Evolutionary conservation across 1,140 invertebrate species (phyloP).

Genomic region (Achatina immaculata): DNA sequence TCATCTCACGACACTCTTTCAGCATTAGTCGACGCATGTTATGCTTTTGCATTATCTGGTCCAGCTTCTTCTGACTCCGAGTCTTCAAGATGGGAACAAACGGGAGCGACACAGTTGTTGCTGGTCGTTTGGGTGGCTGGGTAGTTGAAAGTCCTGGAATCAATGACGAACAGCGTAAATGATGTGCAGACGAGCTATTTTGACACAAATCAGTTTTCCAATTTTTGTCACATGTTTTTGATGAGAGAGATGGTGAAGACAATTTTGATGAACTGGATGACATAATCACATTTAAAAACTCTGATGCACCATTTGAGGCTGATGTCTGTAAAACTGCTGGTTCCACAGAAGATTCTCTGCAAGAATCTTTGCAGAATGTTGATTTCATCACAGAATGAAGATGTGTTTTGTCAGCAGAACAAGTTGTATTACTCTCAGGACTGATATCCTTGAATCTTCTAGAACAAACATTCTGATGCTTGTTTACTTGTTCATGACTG

Average conservation of each 20-base stretch:
- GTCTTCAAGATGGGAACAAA: constrained; percentile 31
- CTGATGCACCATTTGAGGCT: background rate
- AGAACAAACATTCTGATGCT: constrained; percentile 24
- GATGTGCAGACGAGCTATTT: background rate
- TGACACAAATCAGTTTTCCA: background rate
- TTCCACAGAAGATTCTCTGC: background rate
- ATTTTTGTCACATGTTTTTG: background rate
- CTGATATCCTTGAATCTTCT: background rate
- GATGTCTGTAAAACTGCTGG: background rate
- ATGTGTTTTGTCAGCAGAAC: background rate
- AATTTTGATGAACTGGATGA: background rate
- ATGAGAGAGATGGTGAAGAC: background rate
- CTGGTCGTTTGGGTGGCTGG: background rate
- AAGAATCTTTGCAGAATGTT: background rate
- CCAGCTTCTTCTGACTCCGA: constrained; percentile 28
- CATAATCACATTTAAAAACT: background rate
- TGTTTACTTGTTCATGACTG: constrained; percentile 23
- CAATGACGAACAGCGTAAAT: too few relatives aligned
- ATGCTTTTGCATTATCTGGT: constrained; percentile 36
- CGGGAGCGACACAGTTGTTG: background rate
- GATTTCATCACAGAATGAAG: background rate
- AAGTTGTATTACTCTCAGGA: background rate
- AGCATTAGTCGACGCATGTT: constrained; percentile 19
- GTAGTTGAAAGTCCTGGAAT: background rate
- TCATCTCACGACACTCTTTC: constrained; percentile 30